Conservation (phyloP, 2,113 vertebrate genomes). For the Vireo altiloquus region DNA sequence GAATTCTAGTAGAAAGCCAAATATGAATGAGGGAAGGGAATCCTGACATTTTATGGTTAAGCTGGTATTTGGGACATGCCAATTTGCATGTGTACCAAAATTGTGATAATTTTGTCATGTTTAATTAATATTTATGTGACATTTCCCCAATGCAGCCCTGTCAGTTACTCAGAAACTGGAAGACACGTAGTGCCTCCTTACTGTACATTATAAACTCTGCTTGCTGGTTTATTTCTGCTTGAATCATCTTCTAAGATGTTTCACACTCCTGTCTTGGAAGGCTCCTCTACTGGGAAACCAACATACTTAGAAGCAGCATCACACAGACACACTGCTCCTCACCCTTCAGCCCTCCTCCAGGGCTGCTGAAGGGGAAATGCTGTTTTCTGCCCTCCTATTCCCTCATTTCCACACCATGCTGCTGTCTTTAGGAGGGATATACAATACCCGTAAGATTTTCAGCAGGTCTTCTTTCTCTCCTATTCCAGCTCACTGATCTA, state of each 20-base stretch:
- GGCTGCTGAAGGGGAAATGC: not conserved
- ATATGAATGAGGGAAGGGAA: not conserved
- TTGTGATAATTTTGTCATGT: not conserved
- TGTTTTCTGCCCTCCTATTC: not conserved
- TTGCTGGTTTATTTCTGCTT: not conserved
- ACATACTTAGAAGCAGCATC: not conserved
- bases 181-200: not conserved
- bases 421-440: not conserved
- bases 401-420: not conserved
- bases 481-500: not conserved
- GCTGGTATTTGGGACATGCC: not conserved
- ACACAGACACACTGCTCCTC: rapidly evolving
- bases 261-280: not conserved
- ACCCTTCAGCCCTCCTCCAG: not conserved
- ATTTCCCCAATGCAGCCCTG: not conserved
- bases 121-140: not conserved
- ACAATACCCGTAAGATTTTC: not conserved
- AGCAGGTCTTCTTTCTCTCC: not conserved
- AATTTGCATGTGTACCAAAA: not conserved
- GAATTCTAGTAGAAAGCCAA: not conserved
- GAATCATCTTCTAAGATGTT: not conserved
- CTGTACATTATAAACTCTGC: not conserved
- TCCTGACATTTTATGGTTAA: not conserved
- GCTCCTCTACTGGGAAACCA: not conserved
- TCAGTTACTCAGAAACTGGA: not conserved